Evolutionary conservation across 2,113 vertebrate genomes (phyloP).

Genomic region (Oreochromis spilurus): DNA sequence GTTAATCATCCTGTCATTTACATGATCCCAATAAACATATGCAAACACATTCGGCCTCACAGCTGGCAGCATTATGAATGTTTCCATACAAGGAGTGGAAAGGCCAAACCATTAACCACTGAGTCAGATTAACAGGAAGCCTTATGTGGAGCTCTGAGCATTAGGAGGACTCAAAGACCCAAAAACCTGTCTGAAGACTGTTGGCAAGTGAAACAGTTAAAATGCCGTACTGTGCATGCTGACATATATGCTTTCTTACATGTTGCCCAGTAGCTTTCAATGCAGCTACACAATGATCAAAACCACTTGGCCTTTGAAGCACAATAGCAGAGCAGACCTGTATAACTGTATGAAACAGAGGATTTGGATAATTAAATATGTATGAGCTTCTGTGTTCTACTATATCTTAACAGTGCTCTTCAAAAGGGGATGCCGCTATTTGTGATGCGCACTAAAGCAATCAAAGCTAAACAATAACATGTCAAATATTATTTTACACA

Average conservation of each 20-base stretch:
- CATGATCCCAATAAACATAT: background rate
- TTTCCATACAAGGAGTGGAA: slow-evolving; percentile 1
- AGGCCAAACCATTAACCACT: slow-evolving; percentile 1
- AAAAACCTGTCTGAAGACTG: background rate
- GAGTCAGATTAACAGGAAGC: background rate
- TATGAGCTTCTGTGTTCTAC: slow-evolving; percentile 34
- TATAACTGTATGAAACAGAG: slow-evolving; percentile 1
- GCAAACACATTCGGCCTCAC: slow-evolving; percentile 26
- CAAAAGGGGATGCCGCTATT: slow-evolving; percentile 21
- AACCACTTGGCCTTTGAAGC: slow-evolving; percentile 3
- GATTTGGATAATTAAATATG: slow-evolving; percentile 54
- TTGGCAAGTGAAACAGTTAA: background rate
- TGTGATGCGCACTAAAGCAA: slow-evolving; percentile 28
- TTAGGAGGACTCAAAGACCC: background rate
- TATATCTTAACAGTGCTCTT: slow-evolving; percentile 32
- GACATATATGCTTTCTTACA: background rate
- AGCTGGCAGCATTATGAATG: background rate
- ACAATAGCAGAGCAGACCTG: background rate
- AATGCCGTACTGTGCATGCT: background rate
- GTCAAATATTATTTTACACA: slow-evolving; percentile 26
- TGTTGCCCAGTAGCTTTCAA: background rate
- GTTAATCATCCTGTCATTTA: slow-evolving; percentile 28
- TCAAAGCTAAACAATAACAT: slow-evolving; percentile 35
- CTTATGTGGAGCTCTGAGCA: background rate
- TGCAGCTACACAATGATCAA: slow-evolving; percentile 5